phyloP scores from a whole-genome alignment of 2,113 vertebrate genomes.

The Passer montanus region DNA sequence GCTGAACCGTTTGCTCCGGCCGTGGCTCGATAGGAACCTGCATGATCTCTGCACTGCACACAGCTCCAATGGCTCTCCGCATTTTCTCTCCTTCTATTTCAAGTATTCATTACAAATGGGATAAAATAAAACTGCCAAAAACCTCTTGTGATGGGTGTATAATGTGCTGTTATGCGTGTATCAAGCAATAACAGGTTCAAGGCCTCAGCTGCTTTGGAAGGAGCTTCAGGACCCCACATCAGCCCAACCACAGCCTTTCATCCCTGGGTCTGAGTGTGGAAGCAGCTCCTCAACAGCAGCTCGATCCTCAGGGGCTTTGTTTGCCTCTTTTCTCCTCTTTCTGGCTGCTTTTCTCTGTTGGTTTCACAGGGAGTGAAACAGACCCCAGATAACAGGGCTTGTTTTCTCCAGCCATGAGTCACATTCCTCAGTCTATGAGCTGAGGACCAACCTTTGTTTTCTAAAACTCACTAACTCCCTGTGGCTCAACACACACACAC shows the following conservation, averaged over 20 bases:
- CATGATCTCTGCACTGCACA: neutral
- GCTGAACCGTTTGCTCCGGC: accelerated
- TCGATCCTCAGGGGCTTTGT: neutral
- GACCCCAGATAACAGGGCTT: neutral
- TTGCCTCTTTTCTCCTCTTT: neutral
- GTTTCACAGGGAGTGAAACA: neutral
- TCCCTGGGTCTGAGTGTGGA: neutral
- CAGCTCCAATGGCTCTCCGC: neutral
- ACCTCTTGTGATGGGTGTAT: neutral
- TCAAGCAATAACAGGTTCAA: accelerated
- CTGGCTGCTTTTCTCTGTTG: neutral
- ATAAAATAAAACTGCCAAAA: neutral
- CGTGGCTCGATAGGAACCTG: neutral
- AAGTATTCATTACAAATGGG: neutral
- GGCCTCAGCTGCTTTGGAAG: neutral
- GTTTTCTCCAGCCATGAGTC: neutral
- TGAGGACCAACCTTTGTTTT: neutral
- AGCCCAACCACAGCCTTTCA: accelerated
- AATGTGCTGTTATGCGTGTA: neutral
- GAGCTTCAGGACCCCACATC: neutral
- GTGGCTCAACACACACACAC: neutral
- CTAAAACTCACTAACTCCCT: neutral
- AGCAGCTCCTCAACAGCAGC: neutral
- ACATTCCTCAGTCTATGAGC: neutral
- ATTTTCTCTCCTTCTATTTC: neutral